These are phyloP conservation scores for Hyposoter didymator DNA, from an alignment of 2,888 invertebrate genomes.

Conservation along the genomic window DNA sequence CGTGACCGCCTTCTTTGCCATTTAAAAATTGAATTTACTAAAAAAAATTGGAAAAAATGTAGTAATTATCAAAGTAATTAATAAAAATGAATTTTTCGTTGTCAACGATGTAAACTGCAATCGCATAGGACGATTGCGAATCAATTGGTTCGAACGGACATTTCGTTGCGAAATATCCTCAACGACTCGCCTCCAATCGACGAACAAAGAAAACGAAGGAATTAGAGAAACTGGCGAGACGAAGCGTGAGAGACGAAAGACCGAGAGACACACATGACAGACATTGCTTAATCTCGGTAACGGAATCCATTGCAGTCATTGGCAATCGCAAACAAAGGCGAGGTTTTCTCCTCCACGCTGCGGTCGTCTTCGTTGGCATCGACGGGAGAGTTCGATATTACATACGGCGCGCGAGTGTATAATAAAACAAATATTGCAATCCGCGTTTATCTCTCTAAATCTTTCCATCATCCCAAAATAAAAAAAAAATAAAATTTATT, in stretches of 20 bases:
- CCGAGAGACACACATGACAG: conserved; percentile 55
- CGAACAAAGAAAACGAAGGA: conserved; percentile 2
- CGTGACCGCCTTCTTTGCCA: too few species aligned
- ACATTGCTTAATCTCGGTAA: conserved; percentile 63
- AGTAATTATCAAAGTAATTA: too few species aligned
- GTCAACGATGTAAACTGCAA: too few species aligned
- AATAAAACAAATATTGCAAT: conserved; percentile 34
- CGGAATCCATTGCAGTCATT: conserved; percentile 71
- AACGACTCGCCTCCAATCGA: neutral
- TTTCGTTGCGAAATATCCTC: neutral
- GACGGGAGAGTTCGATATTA: conserved; percentile 19
- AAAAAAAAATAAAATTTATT: too few species aligned
- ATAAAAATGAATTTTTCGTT: too few species aligned
- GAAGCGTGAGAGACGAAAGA: conserved; percentile 34
- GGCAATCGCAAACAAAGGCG: conserved; percentile 68
- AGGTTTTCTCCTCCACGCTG: conserved; percentile 35
- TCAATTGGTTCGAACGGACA: neutral
- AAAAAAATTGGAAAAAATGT: too few species aligned
- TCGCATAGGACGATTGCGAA: too few species aligned
- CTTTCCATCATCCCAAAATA: conserved; percentile 14
- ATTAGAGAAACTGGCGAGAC: neutral
- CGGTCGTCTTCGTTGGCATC: conserved; percentile 35
- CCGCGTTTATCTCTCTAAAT: conserved; percentile 48
- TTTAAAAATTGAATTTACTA: too few species aligned
- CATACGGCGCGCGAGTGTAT: neutral